phyloP scores from a whole-genome alignment of 1,140 invertebrate genomes.

The Trypoxylus dichotomus region DNA sequence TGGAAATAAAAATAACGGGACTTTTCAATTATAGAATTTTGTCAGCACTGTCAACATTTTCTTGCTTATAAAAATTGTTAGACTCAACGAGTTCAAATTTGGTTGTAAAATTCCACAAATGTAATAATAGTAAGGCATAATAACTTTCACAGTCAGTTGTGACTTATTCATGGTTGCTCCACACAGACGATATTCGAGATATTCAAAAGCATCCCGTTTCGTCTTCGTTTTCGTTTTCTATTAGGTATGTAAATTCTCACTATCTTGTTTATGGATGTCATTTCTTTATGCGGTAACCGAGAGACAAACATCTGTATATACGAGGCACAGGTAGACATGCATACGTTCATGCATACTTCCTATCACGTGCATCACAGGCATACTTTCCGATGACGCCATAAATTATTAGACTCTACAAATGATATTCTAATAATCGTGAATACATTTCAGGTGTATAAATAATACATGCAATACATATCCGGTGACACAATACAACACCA shows the following conservation, averaged over 20 bases:
- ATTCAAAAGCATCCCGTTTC: not conserved
- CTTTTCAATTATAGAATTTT: no score
- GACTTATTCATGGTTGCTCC: not conserved
- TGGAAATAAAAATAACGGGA: no score
- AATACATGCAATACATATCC: not conserved
- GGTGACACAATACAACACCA: not conserved
- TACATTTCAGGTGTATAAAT: not conserved
- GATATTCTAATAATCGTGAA: conserved; percentile 12
- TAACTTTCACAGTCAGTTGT: no score
- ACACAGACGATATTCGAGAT: not conserved
- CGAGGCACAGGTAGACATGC: not conserved
- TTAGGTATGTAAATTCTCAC: conserved; percentile 11
- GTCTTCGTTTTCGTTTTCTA: conserved; percentile 8
- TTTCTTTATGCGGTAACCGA: not conserved
- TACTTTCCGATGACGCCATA: not conserved
- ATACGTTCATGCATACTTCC: not conserved
- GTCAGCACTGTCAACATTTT: no score
- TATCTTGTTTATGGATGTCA: conserved; percentile 10
- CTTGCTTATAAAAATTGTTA: no score
- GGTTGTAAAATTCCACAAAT: no score
- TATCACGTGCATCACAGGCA: not conserved
- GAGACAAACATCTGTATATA: conserved; percentile 8
- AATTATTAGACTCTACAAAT: not conserved
- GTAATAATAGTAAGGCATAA: no score
- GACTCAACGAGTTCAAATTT: no score